Percentiles rank a stretch among this genome's conserved stretches.
Evolutionary conservation across 2,888 invertebrate genomes (phyloP).

Genomic region (Nezara viridula): DNA sequence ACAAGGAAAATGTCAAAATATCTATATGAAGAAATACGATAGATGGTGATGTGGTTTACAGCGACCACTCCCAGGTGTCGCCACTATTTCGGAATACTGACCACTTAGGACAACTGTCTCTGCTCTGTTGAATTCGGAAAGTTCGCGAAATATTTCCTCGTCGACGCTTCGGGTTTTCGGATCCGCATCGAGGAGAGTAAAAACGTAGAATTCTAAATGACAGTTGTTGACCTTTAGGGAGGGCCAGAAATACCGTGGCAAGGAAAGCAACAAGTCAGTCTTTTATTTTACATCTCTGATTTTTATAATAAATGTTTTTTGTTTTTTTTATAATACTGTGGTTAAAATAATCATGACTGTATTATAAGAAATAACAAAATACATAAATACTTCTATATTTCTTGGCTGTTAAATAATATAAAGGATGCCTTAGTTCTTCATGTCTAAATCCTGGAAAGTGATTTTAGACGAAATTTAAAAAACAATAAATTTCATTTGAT

Average conservation of each 20-base stretch:
- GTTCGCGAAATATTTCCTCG: not conserved
- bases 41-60: not conserved
- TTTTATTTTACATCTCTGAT: not conserved
- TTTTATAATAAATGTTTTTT: not conserved
- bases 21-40: not conserved
- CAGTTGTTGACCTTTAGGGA: conserved; percentile 23
- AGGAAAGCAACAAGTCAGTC: not conserved
- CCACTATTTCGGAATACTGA: not conserved
- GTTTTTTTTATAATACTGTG: no score
- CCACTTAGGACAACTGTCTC: not conserved
- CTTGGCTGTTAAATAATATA: no score
- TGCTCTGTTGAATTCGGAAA: not conserved
- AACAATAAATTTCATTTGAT: no score
- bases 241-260: not conserved
- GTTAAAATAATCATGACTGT: no score
- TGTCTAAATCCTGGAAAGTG: no score
- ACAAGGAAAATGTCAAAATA: not conserved
- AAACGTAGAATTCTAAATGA: conserved; percentile 10
- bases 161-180: not conserved
- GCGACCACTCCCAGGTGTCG: not conserved
- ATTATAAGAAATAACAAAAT: no score
- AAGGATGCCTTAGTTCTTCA: no score
- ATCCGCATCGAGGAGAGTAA: not conserved
- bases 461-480: no score
- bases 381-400: no score